Evolutionary conservation across 2,797 vertebrate genomes (phyloP).

Genomic region (Neoniphon sammara): DNA sequence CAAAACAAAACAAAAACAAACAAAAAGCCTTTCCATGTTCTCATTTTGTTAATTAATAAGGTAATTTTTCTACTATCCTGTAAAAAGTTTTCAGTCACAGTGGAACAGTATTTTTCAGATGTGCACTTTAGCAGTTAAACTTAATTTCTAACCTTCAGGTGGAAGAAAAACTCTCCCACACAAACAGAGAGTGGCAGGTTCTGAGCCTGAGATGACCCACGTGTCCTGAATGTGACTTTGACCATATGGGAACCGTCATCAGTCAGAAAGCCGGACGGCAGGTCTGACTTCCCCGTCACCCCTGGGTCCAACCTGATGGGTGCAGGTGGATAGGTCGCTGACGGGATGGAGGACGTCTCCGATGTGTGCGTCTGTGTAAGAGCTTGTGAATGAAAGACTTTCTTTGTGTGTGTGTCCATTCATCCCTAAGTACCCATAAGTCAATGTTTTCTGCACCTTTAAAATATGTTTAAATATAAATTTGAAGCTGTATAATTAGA

Average conservation of each 20-base stretch:
- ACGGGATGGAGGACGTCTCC: neutral
- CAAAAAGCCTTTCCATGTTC: too few species aligned
- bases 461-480: too few species aligned
- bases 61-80: too few species aligned
- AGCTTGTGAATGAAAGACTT: too few species aligned
- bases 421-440: neutral
- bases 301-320: constrained; percentile 7
- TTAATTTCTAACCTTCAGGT: too few species aligned
- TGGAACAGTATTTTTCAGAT: too few species aligned
- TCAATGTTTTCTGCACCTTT: constrained; percentile 1
- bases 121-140: too few species aligned
- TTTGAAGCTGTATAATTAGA: too few species aligned
- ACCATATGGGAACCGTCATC: constrained; percentile 49
- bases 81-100: too few species aligned
- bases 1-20: too few species aligned
- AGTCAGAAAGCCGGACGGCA: constrained; percentile 8
- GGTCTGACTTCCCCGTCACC: constrained; percentile 38
- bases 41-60: too few species aligned
- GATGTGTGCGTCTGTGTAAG: constrained; percentile 2
- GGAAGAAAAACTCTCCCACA: neutral
- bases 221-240: constrained; percentile 15
- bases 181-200: neutral
- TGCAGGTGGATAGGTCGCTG: constrained; percentile 31
- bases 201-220: constrained; percentile 4
- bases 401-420: neutral